Percentiles rank a stretch among this genome's conserved stretches.
These are phyloP conservation scores for Zophobas morio DNA, from an alignment of 1,140 invertebrate genomes.

Conservation along the genomic window DNA sequence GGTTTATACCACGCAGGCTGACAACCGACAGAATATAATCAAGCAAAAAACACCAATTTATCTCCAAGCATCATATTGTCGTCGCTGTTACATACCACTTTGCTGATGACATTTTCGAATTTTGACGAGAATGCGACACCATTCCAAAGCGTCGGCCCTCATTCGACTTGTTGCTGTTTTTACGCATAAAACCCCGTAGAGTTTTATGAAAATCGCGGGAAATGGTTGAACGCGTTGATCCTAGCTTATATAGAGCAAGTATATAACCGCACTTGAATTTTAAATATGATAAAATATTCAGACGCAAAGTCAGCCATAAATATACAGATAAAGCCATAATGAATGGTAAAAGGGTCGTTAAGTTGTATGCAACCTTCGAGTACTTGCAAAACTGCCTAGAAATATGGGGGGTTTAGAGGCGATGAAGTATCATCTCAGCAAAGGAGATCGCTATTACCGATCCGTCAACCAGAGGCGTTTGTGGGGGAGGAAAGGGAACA, in stretches of 20 bases:
- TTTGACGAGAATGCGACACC: conserved; percentile 21
- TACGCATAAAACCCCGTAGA: not conserved
- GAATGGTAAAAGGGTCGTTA: conserved; percentile 59
- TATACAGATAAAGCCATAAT: conserved; percentile 60
- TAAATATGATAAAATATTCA: conserved; percentile 58
- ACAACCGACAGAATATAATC: conserved; percentile 10
- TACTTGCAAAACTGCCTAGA: conserved; percentile 57
- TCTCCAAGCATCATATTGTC: conserved; percentile 16
- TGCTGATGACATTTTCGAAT: conserved; percentile 2
- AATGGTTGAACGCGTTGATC: conserved; percentile 6
- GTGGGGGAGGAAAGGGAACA: not conserved
- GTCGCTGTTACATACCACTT: conserved; percentile 23
- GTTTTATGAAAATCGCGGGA: conserved; percentile 18
- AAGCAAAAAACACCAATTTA: conserved; percentile 29
- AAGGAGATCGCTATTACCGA: conserved; percentile 52
- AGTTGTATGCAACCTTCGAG: conserved; percentile 53
- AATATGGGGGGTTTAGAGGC: conserved; percentile 57
- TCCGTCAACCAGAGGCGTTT: conserved; percentile 3
- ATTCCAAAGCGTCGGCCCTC: conserved; percentile 10
- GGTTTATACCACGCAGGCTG: conserved; percentile 1
- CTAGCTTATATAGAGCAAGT: conserved; percentile 37
- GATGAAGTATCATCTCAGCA: conserved; percentile 47
- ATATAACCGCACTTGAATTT: conserved; percentile 36
- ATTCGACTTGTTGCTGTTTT: conserved; percentile 22
- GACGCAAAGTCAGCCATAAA: conserved; percentile 54